Conservation (phyloP, 2,888 invertebrate species). For the Anthophora plumipes region DNA sequence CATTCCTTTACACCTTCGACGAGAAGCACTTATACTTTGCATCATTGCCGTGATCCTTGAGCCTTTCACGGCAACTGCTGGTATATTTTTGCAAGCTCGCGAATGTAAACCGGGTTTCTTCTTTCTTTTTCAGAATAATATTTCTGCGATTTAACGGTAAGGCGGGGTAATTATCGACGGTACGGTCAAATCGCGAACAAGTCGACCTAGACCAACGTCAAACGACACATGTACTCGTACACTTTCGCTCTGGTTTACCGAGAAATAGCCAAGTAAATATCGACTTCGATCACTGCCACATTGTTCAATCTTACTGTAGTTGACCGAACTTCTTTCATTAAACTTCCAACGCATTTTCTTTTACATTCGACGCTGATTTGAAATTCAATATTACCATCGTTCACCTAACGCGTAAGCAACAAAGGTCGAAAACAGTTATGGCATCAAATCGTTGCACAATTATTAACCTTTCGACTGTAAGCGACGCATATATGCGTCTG, state of each 20-base stretch:
- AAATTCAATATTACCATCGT: too few relatives aligned
- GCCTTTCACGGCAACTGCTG: background rate
- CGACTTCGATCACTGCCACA: too few relatives aligned
- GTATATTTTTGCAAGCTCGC: background rate
- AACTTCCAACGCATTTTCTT: too few relatives aligned
- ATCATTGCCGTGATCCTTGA: background rate
- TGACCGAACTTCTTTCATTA: too few relatives aligned
- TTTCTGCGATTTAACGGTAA: background rate
- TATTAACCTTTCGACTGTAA: too few relatives aligned
- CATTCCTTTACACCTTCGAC: background rate
- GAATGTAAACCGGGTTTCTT: background rate
- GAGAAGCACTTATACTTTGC: background rate
- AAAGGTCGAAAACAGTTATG: too few relatives aligned
- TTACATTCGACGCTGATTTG: too few relatives aligned
- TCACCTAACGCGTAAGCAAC: too few relatives aligned
- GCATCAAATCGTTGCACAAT: too few relatives aligned
- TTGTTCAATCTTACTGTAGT: too few relatives aligned
- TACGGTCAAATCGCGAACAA: background rate
- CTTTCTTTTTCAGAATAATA: background rate
- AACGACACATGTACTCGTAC: too few relatives aligned
- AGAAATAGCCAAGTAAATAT: background rate
- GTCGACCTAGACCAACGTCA: constrained; percentile 12
- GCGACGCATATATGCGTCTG: too few relatives aligned
- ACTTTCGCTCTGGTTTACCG: background rate
- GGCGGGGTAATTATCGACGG: constrained; percentile 12